A percentile compares a stretch with the other conserved stretches of the same genome.
Conservation (phyloP, 2,797 vertebrate species). For the Steatocranus sp. region DNA sequence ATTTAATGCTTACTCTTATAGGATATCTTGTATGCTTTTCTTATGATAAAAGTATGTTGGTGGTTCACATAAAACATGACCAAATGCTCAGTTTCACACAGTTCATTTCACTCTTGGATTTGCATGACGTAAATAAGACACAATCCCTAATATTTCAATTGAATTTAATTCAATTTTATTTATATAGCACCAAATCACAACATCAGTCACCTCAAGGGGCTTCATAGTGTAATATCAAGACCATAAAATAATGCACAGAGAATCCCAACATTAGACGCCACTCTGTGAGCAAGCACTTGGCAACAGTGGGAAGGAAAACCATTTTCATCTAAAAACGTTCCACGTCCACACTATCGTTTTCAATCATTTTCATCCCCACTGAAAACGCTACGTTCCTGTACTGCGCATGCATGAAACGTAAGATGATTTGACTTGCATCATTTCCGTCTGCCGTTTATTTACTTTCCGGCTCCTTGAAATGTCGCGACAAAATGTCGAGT, state of each 20-base stretch:
- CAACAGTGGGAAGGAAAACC: neutral
- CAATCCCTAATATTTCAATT: neutral
- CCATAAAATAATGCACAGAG: neutral
- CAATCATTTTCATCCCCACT: neutral
- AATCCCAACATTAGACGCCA: neutral
- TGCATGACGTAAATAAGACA: neutral
- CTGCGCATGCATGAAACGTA: neutral
- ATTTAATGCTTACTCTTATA: neutral
- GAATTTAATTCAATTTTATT: fast-evolving
- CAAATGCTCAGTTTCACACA: neutral
- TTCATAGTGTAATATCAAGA: neutral
- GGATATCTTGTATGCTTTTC: neutral
- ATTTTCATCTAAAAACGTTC: no score
- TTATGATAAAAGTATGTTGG: neutral
- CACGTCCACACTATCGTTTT: neutral
- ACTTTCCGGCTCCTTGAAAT: neutral
- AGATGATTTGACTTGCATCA: neutral
- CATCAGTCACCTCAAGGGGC: neutral
- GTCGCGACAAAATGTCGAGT: neutral
- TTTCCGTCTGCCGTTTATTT: fast-evolving
- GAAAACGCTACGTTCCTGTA: fast-evolving
- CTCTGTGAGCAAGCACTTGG: neutral
- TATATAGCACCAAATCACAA: neutral
- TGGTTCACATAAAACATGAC: neutral
- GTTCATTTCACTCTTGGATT: neutral